These are phyloP conservation scores for Tortricodes alternella DNA, from an alignment of 2,888 invertebrate species.

Conservation along the genomic window DNA sequence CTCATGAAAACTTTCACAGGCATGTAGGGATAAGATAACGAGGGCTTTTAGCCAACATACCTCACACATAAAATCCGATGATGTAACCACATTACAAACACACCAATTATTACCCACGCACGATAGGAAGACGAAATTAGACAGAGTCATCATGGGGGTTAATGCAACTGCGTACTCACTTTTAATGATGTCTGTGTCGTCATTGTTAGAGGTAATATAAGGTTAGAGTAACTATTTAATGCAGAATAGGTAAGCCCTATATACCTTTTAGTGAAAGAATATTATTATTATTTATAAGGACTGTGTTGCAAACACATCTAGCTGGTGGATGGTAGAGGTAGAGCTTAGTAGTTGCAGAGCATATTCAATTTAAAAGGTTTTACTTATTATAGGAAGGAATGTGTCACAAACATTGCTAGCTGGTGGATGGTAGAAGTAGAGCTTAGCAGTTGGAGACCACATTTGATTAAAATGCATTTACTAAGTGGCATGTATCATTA, in stretches of 20 bases:
- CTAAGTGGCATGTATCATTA: no score
- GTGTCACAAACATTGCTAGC: no score
- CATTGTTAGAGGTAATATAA: conserved; percentile 28
- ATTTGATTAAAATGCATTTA: no score
- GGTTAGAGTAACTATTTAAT: neutral
- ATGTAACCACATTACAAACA: conserved; percentile 17
- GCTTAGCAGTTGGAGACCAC: no score
- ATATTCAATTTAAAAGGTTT: no score
- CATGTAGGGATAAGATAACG: conserved; percentile 32
- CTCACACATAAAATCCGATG: conserved; percentile 11
- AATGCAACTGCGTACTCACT: conserved; percentile 16
- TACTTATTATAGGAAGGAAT: no score
- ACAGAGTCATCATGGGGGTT: conserved; percentile 20
- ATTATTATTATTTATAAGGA: no score
- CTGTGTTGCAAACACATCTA: no score
- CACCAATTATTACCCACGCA: conserved; percentile 18
- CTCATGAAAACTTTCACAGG: conserved; percentile 17
- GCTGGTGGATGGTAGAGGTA: no score
- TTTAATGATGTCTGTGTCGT: conserved; percentile 5
- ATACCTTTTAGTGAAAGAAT: neutral
- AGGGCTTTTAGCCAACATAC: conserved; percentile 3
- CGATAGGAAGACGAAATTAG: conserved; percentile 24
- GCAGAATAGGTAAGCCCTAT: neutral
- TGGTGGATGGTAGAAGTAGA: no score
- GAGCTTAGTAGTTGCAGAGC: no score